Base-by-base conservation (phyloP, 1,140 invertebrate species). In the Mycetomoellerius zeteki region DNA sequence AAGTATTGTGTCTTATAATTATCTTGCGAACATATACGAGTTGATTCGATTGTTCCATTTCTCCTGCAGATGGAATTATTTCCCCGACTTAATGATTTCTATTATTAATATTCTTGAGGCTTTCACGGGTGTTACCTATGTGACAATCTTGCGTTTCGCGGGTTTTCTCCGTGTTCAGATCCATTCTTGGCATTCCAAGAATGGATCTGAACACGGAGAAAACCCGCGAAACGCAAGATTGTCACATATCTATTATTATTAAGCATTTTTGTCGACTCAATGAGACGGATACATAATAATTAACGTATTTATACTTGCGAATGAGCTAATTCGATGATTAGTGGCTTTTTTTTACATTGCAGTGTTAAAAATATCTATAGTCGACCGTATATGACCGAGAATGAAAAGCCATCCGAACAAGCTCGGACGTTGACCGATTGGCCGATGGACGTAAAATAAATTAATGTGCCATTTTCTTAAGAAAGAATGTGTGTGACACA, bases 401-500 rank as follows among this genome's bases (percentile, higher is more conserved):
- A 60, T 84, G 47, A 58, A 85, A 85, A 85, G 72, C 43, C 27
- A n/a, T 4, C 16, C 21, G 21, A 33, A 37, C 0, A 7, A 56
- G 71, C 19, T 62, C 58, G 71, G 81, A 86, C 47, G 82, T 88
- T 64, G 73, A 67, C n/a, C n/a, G 82, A 86, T 85, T 47, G 60
- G 52, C 47, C 43, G 65, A 37, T 52, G 52, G n/a, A 65, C 21
- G 77, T 37, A 84, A 21, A 87, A 37, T 52, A 69, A 88, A 88
- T 88, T 88, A 87, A 88, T 88, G 87, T 87, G 27, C 87, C 86
- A 86, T 86, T 88, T 88, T 88, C 87, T 88, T 87, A 62, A 84
- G 50, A 43, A 88, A 88, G 67, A 88, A 88, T 88, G 76, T 50
- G 56, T 54, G 43, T 84, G 86, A 47, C 82, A 80, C 75, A 86